A percentile compares a stretch with the other conserved stretches of the same genome.
Evolutionary conservation across 2,113 vertebrate genomes (phyloP).

Genomic region (Cephalopterus ornatus): DNA sequence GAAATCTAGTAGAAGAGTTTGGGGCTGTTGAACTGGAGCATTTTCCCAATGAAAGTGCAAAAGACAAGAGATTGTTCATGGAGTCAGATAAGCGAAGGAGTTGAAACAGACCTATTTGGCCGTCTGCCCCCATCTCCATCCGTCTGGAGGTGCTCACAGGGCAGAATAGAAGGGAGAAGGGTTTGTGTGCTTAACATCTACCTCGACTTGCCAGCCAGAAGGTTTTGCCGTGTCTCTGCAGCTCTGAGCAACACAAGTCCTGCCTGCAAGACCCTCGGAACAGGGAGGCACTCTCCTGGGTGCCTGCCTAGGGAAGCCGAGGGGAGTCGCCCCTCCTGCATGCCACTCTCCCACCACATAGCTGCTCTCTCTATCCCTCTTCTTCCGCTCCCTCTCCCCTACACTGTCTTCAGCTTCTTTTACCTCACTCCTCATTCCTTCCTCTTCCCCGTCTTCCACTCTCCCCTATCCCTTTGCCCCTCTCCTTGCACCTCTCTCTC

Average conservation of each 20-base stretch:
- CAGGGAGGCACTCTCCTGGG: neutral
- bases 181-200: neutral
- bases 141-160: neutral
- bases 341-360: neutral
- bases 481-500: conserved; percentile 16
- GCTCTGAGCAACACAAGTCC: neutral
- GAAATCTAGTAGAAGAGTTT: neutral
- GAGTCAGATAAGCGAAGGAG: neutral
- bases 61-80: neutral
- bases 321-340: neutral
- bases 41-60: neutral
- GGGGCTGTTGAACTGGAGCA: neutral
- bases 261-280: neutral
- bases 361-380: neutral
- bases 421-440: neutral
- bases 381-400: neutral
- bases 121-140: neutral
- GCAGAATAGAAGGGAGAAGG: neutral
- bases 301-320: neutral
- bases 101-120: neutral
- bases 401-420: neutral
- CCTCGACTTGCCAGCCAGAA: neutral
- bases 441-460: neutral
- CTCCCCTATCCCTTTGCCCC: conserved; percentile 23
- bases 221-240: neutral